Evolutionary conservation across 64 coral and sea anemone genomes (phyloP).

Genomic region (Montipora foliosa): DNA sequence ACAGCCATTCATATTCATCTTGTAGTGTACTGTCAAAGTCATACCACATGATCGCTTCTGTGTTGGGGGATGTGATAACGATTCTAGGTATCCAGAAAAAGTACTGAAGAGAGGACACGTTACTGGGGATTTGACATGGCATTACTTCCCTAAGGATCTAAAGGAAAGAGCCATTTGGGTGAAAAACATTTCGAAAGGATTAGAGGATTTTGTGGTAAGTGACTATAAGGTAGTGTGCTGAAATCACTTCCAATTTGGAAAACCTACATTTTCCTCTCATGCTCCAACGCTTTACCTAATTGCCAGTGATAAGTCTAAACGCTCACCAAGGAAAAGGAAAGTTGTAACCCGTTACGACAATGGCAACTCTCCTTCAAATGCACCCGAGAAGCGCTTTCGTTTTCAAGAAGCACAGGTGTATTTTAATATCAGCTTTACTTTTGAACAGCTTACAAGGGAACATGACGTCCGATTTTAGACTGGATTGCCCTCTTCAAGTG

Average conservation of each 20-base stretch:
- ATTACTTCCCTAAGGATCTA: conserved; percentile 43
- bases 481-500: too few relatives aligned
- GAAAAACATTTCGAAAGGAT: background rate
- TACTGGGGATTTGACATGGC: conserved; percentile 17
- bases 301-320: too few relatives aligned
- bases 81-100: conserved; percentile 5
- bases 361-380: too few relatives aligned
- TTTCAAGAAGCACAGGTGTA: too few relatives aligned
- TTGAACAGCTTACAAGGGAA: too few relatives aligned
- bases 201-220: too few relatives aligned
- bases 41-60: conserved; percentile 4
- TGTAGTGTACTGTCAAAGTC: background rate
- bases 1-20: background rate
- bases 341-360: too few relatives aligned
- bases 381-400: too few relatives aligned
- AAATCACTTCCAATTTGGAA: conserved; percentile 35
- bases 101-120: conserved; percentile 11
- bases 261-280: conserved; percentile 33
- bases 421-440: too few relatives aligned
- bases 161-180: conserved; percentile 33
- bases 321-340: too few relatives aligned
- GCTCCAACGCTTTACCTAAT: background rate
- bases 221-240: background rate
- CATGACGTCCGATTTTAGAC: too few relatives aligned
- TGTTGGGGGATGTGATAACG: conserved; percentile 37